Percentiles rank a stretch among this genome's conserved stretches.
Evolutionary conservation across 2,113 vertebrate species (phyloP).

Genomic region (Phaethon lepturus): DNA sequence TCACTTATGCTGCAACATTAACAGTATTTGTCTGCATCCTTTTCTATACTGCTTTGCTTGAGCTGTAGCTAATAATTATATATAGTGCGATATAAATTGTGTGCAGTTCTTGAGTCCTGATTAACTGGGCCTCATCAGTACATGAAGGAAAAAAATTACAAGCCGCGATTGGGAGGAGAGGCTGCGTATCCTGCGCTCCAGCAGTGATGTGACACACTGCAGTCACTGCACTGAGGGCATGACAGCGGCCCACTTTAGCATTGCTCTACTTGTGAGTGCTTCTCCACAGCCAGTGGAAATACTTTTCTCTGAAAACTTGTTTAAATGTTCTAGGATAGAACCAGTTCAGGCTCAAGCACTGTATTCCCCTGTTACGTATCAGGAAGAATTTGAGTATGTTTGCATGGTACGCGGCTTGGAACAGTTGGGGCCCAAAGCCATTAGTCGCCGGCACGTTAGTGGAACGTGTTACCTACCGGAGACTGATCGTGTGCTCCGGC

Average conservation of each 20-base stretch:
- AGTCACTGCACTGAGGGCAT: background rate
- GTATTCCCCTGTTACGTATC: background rate
- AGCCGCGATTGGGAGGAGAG: slow-evolving; percentile 15
- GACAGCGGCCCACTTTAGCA: background rate
- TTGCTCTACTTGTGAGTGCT: background rate
- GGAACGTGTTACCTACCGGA: rapidly evolving
- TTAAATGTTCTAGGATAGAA: background rate
- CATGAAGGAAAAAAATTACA: background rate
- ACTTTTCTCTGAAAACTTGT: background rate
- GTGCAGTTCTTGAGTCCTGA: background rate
- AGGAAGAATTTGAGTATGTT: background rate
- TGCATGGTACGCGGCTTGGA: background rate
- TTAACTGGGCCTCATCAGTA: slow-evolving; percentile 3
- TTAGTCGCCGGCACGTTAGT: background rate
- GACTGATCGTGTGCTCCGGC: background rate
- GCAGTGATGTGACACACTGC: background rate
- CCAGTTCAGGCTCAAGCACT: background rate
- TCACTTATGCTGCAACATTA: background rate
- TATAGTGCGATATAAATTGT: background rate
- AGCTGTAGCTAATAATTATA: slow-evolving; percentile 7
- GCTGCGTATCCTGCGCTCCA: background rate
- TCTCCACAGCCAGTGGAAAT: slow-evolving; percentile 1
- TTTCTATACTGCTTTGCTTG: background rate
- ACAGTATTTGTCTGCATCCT: background rate
- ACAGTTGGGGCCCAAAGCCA: background rate